A percentile compares a stretch with the other conserved stretches of the same genome.
These are phyloP conservation scores for Yponomeuta sedellus DNA, from an alignment of 2,888 invertebrate genomes.

Conservation along the genomic window DNA sequence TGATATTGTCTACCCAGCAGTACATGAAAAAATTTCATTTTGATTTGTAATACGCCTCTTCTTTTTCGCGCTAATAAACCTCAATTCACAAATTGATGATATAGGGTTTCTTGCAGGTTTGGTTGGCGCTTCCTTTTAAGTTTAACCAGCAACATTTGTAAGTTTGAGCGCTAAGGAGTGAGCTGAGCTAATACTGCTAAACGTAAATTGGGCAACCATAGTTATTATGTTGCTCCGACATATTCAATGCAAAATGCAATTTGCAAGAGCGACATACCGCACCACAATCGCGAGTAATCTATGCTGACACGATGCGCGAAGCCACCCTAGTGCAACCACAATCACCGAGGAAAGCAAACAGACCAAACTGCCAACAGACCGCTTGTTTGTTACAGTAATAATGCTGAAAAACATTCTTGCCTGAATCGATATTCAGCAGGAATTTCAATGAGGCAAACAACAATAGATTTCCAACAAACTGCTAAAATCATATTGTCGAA, in stretches of 20 bases:
- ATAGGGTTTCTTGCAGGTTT: not conserved
- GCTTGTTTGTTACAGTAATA: not conserved
- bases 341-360: constrained; percentile 6
- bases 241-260: not conserved
- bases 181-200: no score
- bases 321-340: not conserved
- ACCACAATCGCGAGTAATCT: not conserved
- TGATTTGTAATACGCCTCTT: no score
- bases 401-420: not conserved
- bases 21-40: no score
- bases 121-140: not conserved
- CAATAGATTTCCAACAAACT: not conserved
- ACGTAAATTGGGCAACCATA: not conserved
- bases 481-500: constrained; percentile 2
- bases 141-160: not conserved
- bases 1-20: no score
- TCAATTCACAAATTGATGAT: not conserved
- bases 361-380: not conserved
- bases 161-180: no score
- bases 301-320: not conserved
- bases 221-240: not conserved
- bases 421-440: not conserved
- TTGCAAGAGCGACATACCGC: not conserved
- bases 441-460: not conserved
- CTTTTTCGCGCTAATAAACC: no score